Evolutionary conservation across 2,888 invertebrate species (phyloP), one percentile per base, ranked within the genome.

Genomic region (Platycheirus albimanus): DNA sequence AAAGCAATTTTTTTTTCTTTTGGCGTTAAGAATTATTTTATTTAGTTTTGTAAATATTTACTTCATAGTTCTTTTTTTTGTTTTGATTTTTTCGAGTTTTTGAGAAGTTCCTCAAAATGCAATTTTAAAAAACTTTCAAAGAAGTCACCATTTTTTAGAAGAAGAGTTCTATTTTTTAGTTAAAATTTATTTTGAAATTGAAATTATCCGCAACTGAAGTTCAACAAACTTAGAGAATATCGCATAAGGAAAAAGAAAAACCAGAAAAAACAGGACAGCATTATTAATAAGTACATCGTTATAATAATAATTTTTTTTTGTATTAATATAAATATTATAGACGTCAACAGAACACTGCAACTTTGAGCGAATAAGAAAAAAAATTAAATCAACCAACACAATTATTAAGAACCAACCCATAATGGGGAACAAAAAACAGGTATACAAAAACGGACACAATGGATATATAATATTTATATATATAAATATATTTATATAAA

Each of bases 321-420:
- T 41, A 6, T 49, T 47, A 38, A 61, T 51, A 61, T 43, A 61
- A 74, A 74, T 69, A 52, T 66, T 72, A 75, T 75, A 58, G 58
- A 80, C 74, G 47, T 76, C 76, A 80, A 76, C n/a, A n/a, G n/a
- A n/a, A n/a, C 52, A 80, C 80, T 75, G 69, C 63, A 80, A 80
- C 76, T 79, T 75, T 80, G 75, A 80, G 75, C 69, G 41, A 79
- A 76, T 77, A 71, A 36, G 45, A 43, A 67, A 49, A 10, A 15
- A 36, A 20, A 36, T 20, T 51, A 43, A 61, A 69, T 8, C 17
- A 38, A 54, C 20, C 43, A 66, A 51, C 45, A 76, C 33, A 76
- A 70, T 49, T n/a, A n/a, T n/a, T 45, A 52, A 58, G 41, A 76
- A 61, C 43, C 67, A 78, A 67, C 69, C 69, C 69, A 72, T 58